A percentile compares a stretch with the other conserved stretches of the same genome.
These are phyloP conservation scores for Oreochromis niloticus DNA, from an alignment of 2,113 vertebrate species.

Conservation along the genomic window DNA sequence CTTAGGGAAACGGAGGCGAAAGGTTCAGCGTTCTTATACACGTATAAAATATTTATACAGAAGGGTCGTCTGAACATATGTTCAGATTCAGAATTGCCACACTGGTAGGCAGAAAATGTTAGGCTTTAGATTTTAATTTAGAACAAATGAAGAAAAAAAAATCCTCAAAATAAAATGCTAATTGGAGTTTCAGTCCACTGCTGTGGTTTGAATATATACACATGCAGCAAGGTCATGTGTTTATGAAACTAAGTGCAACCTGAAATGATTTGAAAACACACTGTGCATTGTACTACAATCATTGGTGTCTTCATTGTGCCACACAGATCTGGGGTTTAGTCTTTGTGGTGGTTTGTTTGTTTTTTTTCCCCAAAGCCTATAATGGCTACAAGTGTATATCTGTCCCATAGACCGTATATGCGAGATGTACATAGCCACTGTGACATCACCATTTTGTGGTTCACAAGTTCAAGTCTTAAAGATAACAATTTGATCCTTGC, in stretches of 20 bases:
- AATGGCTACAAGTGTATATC: not conserved
- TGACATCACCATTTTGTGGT: not conserved
- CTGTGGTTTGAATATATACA: not conserved
- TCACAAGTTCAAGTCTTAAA: not conserved
- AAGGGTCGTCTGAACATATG: not conserved
- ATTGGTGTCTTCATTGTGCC: not conserved
- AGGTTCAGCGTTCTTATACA: not conserved
- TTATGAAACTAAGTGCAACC: not conserved
- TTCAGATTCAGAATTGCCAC: not conserved
- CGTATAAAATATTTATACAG: not conserved
- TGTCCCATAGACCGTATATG: not conserved
- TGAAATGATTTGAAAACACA: not conserved
- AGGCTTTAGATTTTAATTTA: not conserved
- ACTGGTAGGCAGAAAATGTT: not conserved
- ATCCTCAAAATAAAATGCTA: not conserved
- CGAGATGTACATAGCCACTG: not conserved
- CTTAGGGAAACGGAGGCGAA: not conserved
- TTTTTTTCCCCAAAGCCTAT: not conserved
- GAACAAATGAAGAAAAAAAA: not conserved
- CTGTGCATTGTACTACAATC: rapidly evolving
- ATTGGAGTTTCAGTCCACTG: not conserved
- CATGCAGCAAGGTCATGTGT: not conserved
- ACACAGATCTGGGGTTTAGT: not conserved
- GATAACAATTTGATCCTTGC: not conserved
- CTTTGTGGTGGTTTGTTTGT: not conserved